Conservation (phyloP, 1,140 invertebrate species). For the Nephila pilipes region DNA sequence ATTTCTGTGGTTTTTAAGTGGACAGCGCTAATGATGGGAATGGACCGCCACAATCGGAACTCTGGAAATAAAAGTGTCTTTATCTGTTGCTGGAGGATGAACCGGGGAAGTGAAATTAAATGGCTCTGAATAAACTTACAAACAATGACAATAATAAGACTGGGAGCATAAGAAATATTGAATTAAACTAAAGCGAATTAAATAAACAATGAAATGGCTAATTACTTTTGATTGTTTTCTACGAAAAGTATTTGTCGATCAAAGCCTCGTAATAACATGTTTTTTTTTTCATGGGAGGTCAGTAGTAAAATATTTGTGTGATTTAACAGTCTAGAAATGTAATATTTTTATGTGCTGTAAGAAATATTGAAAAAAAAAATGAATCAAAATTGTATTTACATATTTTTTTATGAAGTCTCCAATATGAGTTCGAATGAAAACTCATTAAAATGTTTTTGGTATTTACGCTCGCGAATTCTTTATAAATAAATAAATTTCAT, state of each 20-base stretch:
- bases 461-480: no score
- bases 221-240: neutral
- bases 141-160: neutral
- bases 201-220: neutral
- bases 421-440: no score
- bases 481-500: no score
- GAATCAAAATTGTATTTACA: no score
- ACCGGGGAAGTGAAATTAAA: neutral
- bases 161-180: neutral
- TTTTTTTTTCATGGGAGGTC: no score
- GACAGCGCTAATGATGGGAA: slow-evolving; percentile 11
- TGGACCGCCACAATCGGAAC: neutral
- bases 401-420: no score
- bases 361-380: no score
- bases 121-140: neutral
- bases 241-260: neutral
- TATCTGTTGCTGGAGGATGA: neutral
- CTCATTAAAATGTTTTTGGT: no score
- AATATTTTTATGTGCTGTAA: no score
- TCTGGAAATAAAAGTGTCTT: neutral
- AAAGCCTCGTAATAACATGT: neutral
- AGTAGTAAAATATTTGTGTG: no score
- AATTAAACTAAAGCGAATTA: neutral
- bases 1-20: slow-evolving; percentile 45
- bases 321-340: no score